phyloP scores from a whole-genome alignment of 2,797 vertebrate genomes.

The Typhlichthys subterraneus region DNA sequence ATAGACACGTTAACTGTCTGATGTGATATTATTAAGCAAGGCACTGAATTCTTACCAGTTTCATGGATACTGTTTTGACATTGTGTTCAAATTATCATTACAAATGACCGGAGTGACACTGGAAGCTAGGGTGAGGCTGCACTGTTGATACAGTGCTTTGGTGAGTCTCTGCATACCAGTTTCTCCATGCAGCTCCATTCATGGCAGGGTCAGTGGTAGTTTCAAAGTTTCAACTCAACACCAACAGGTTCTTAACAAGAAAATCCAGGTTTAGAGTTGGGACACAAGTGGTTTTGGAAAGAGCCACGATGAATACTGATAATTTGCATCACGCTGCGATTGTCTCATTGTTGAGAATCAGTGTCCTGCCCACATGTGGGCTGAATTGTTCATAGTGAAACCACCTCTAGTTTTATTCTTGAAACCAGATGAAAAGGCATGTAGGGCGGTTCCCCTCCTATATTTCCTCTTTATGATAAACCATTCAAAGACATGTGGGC shows the following conservation, averaged over 20 bases:
- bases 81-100: constrained; percentile 9
- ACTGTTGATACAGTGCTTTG: background rate
- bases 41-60: background rate
- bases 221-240: background rate
- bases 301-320: background rate
- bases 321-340: background rate
- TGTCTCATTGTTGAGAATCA: background rate
- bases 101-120: background rate
- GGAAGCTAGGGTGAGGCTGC: background rate
- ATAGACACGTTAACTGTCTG: background rate
- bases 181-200: background rate
- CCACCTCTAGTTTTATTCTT: background rate
- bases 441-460: background rate
- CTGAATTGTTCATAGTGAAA: constrained; percentile 12
- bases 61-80: background rate
- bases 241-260: background rate
- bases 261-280: constrained; percentile 2
- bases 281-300: background rate
- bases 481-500: background rate
- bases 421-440: background rate
- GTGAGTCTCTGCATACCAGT: constrained; percentile 3
- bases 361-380: fast-evolving
- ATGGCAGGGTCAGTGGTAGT: background rate
- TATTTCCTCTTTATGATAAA: constrained; percentile 28
- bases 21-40: background rate